Evolutionary conservation across 1,140 invertebrate species (phyloP).

Genomic region (Drosophila parabipectinata): DNA sequence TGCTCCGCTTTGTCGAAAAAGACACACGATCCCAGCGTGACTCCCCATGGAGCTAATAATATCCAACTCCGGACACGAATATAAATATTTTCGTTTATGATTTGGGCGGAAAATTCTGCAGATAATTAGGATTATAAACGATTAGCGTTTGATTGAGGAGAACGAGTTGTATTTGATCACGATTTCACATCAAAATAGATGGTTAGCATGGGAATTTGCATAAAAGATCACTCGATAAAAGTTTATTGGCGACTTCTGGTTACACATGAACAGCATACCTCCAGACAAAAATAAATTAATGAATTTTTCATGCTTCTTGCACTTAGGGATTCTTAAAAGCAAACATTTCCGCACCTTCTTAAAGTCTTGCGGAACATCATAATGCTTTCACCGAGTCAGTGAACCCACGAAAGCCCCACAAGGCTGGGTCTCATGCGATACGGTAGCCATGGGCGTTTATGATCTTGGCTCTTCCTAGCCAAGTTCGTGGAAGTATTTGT

Average conservation of each 20-base stretch:
- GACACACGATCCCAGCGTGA: constrained; percentile 46
- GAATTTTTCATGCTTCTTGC: too few species aligned
- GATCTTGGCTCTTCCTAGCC: constrained; percentile 6
- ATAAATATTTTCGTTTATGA: constrained; percentile 8
- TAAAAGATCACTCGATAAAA: not conserved
- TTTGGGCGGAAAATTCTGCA: not conserved
- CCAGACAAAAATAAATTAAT: too few species aligned
- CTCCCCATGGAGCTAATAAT: constrained; percentile 33
- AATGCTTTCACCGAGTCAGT: constrained; percentile 7
- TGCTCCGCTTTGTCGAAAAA: constrained; percentile 26
- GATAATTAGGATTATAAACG: constrained; percentile 5
- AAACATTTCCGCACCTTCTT: too few species aligned
- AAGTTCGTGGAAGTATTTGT: constrained; percentile 11
- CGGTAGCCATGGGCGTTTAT: constrained; percentile 18
- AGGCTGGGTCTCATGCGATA: not conserved
- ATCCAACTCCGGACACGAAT: constrained; percentile 1
- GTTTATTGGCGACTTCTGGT: too few species aligned
- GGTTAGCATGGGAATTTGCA: too few species aligned
- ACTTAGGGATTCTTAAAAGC: too few species aligned
- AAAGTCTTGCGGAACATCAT: too few species aligned
- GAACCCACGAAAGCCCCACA: constrained; percentile 1
- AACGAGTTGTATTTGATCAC: constrained; percentile 6
- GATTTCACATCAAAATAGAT: not conserved
- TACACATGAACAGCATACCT: too few species aligned
- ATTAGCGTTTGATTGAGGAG: not conserved